Base-by-base conservation (phyloP, 2,113 vertebrate species). In the Lycocorax pyrrhopterus region DNA sequence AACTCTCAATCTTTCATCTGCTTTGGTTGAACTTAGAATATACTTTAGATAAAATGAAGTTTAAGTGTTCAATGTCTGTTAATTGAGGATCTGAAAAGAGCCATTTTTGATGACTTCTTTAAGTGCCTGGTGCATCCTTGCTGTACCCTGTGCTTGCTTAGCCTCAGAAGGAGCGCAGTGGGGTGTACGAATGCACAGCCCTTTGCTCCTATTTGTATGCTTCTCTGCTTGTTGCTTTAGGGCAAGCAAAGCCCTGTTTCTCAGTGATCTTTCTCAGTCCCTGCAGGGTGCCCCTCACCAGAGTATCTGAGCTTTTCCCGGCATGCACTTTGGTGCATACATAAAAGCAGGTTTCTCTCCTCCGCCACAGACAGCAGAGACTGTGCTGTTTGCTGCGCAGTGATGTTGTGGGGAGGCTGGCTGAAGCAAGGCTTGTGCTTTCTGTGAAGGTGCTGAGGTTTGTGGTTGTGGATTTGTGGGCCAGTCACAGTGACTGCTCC, bases 281-380 rank as follows among this genome's bases (percentile, higher is more conserved):
- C 94, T 30, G 17, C 77, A 90, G 94, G 93, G 91, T 91, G 94
- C 93, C 96, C 89, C 94, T 95, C 84, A 69, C 71, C 46, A 49
- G 84, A 78, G 89, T 83, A 66, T 91, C 74, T 11, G 81, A 93
- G 89, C 87, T 43, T 41, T 83, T 96, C 95, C 96, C 84, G 0
- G 87, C 84, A 89, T 95, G 94, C 94, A 73, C 49, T 72, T 64
- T 13, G 56, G 58, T 87, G 93, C 89, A 76, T 85, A 39, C 77
- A 84, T 82, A 75, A 87, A 82, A 84, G 77, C 84, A 85, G 94
- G 89, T 85, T 94, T 94, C 86, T 78, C 77, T 91, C 41, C 46
- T 82, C 44, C 49, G 4, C 64, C 0, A 9, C 59, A 68, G 86
- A 47, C 60, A 66, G 77, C 67, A 47, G 84, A 87, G 53, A 27